These are phyloP conservation scores for Pterophyllum scalare DNA, from an alignment of 2,113 vertebrate species.

Conservation along the genomic window DNA sequence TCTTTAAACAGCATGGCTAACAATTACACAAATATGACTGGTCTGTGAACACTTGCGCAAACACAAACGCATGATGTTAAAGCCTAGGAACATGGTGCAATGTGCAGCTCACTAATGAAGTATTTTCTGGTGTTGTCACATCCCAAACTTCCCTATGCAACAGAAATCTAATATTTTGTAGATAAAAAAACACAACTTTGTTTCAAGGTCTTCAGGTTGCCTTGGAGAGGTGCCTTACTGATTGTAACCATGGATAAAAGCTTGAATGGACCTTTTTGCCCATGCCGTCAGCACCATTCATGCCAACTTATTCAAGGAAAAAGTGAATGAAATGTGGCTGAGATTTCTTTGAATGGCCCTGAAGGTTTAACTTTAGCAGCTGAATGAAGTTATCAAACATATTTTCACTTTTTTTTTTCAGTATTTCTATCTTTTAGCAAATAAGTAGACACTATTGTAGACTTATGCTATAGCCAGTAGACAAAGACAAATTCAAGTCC, in stretches of 20 bases:
- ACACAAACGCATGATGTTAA: not conserved
- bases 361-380: conserved; percentile 24
- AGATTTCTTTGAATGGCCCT: conserved; percentile 26
- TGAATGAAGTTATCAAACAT: not conserved
- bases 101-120: conserved; percentile 1
- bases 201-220: not conserved
- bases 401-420: not conserved
- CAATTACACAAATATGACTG: conserved; percentile 9
- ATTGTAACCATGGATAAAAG: not conserved
- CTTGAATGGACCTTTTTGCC: not conserved
- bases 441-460: not conserved
- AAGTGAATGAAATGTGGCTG: conserved; percentile 19
- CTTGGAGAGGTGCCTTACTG: not conserved
- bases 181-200: not conserved
- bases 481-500: not conserved
- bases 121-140: conserved; percentile 49
- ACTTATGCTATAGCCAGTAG: not conserved
- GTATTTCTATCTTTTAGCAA: not conserved
- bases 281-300: conserved; percentile 7
- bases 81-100: conserved; percentile 33
- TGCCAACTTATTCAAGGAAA: conserved; percentile 21
- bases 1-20: conserved; percentile 13
- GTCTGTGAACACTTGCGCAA: not conserved
- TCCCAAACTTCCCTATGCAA: conserved; percentile 24
- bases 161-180: not conserved